phyloP scores from a whole-genome alignment of 2,888 invertebrate species.

The Nomada ruficornis region DNA sequence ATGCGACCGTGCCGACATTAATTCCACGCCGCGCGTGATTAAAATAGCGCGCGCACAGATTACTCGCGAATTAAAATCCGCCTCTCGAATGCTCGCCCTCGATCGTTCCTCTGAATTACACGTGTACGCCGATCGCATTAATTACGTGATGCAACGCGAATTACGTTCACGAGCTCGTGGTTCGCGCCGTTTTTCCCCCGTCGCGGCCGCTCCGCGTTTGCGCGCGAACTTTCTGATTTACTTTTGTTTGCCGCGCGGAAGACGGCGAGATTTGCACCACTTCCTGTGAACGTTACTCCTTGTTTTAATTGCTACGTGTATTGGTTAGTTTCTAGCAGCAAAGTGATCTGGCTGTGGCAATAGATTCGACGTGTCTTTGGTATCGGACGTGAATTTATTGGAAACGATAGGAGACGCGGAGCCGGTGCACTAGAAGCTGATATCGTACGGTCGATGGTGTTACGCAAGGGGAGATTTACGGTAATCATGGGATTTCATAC shows the following conservation, averaged over 20 bases:
- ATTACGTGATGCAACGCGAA: constrained; percentile 81
- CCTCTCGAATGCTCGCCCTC: constrained; percentile 39
- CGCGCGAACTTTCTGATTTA: constrained; percentile 10
- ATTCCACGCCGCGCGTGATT: constrained; percentile 41
- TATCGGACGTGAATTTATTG: constrained; percentile 34
- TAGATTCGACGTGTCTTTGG: background rate
- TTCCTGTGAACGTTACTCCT: constrained; percentile 4
- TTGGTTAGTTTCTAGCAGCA: background rate
- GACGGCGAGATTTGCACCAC: background rate
- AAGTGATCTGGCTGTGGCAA: background rate
- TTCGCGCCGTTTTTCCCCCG: background rate
- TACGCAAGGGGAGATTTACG: constrained; percentile 45
- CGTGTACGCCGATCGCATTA: constrained; percentile 76
- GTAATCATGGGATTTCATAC: constrained; percentile 25
- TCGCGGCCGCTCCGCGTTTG: background rate
- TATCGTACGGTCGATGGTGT: constrained; percentile 31
- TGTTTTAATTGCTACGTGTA: background rate
- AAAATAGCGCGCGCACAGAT: constrained; percentile 51
- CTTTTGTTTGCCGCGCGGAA: background rate
- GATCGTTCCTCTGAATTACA: constrained; percentile 74
- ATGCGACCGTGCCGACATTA: constrained; percentile 43
- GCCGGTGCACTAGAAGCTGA: constrained; percentile 31
- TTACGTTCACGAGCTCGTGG: constrained; percentile 31
- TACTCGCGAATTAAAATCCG: constrained; percentile 45
- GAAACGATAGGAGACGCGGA: constrained; percentile 20